A percentile compares a stretch with the other conserved stretches of the same genome.
Evolutionary conservation across 1,140 invertebrate species (phyloP).

Genomic region (Tetramorium parvispinum): DNA sequence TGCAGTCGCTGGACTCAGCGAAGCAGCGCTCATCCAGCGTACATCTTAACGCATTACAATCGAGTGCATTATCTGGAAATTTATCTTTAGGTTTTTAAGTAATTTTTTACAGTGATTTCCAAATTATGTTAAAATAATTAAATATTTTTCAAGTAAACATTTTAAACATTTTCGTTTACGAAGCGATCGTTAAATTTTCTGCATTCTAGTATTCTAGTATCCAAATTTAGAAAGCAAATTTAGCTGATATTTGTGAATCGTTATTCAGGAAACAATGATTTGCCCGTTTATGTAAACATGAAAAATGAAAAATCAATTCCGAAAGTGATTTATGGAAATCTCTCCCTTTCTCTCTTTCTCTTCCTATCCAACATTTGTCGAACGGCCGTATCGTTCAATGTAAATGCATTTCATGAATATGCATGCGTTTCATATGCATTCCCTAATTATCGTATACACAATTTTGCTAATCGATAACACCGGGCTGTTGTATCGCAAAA

Average conservation of each 20-base stretch:
- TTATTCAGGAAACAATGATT: slow-evolving; percentile 1
- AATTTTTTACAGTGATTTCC: too few species aligned
- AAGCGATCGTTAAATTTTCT: background rate
- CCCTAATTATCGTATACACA: slow-evolving; percentile 58
- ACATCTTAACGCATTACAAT: background rate
- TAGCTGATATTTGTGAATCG: background rate
- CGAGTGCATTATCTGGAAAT: background rate
- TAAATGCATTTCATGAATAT: slow-evolving; percentile 59
- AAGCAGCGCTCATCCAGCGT: background rate
- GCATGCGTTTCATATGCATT: slow-evolving; percentile 51
- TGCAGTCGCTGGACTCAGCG: background rate
- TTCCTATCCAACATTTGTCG: background rate
- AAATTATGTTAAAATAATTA: too few species aligned
- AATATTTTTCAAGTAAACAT: background rate
- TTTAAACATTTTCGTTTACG: background rate
- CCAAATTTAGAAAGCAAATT: background rate
- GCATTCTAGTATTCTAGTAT: background rate
- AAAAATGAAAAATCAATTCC: slow-evolving; percentile 43
- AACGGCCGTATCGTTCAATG: slow-evolving; percentile 34
- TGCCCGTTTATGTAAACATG: background rate
- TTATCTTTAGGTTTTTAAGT: background rate
- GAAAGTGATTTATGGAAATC: slow-evolving; percentile 35
- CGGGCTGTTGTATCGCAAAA: slow-evolving; percentile 44
- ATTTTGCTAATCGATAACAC: slow-evolving; percentile 60
- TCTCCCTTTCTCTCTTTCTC: slow-evolving; percentile 4